phyloP scores from a whole-genome alignment of 2,888 invertebrate species.

The Drosophila peninsularis region DNA sequence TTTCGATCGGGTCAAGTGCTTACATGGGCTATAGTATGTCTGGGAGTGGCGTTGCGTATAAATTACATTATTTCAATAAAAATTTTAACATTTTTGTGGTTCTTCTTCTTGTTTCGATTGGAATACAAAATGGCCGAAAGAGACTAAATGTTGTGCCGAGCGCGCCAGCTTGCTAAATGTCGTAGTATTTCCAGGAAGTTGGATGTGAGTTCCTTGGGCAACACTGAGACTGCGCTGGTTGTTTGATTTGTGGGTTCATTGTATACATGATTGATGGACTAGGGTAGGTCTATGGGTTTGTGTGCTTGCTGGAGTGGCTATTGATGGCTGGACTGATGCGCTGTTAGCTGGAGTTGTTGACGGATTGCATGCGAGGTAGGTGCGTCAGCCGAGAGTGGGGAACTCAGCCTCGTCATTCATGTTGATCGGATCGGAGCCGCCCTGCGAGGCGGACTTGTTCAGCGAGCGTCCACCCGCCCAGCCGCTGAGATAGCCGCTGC shows the following conservation, averaged over 20 bases:
- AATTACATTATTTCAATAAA: background rate
- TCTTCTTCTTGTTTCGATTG: background rate
- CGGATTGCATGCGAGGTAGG: background rate
- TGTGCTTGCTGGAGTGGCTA: background rate
- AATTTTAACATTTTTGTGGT: background rate
- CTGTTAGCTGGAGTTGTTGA: background rate
- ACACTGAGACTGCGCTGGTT: background rate
- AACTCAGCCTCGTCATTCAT: slow-evolving; percentile 40
- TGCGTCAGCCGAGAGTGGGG: slow-evolving; percentile 29
- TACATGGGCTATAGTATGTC: background rate
- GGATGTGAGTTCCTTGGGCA: too few species aligned
- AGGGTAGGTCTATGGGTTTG: background rate
- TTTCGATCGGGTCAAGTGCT: background rate
- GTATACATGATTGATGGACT: too few species aligned
- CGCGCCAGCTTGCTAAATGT: background rate
- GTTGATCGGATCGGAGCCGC: slow-evolving; percentile 16
- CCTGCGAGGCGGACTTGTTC: background rate
- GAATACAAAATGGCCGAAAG: background rate
- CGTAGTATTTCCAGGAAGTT: background rate
- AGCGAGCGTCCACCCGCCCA: slow-evolving; percentile 3
- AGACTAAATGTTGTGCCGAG: too few species aligned
- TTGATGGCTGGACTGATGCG: background rate
- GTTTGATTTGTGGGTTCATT: too few species aligned
- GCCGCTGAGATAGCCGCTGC: slow-evolving; percentile 1
- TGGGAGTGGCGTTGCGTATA: background rate